phyloP scores from a whole-genome alignment of 30 jellyfish, hydroid and myxozoan species.

The Catostylus mosaicus region DNA sequence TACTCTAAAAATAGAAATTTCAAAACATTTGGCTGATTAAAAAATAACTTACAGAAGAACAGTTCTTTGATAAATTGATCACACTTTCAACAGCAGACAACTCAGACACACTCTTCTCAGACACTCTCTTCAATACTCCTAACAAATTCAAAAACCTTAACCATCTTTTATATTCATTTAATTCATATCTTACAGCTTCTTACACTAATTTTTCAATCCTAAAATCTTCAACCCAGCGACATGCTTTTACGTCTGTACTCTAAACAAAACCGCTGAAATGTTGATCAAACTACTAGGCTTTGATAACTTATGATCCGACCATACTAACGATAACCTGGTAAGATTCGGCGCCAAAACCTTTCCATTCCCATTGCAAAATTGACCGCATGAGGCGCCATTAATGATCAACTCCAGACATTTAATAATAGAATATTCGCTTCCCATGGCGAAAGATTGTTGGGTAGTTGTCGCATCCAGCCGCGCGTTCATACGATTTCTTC shows the following conservation, averaged over 20 bases:
- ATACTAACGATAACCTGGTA: conserved; percentile 36
- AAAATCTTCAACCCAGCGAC: too few species aligned
- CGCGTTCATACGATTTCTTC: background rate
- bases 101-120: too few species aligned
- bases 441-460: conserved; percentile 52
- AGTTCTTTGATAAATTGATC: too few species aligned
- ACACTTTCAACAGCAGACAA: too few species aligned
- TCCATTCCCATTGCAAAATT: conserved; percentile 35
- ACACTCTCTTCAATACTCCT: too few species aligned
- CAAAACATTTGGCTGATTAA: too few species aligned
- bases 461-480: conserved; percentile 47
- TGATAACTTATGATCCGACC: conserved; percentile 14
- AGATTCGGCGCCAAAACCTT: conserved; percentile 51
- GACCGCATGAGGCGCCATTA: conserved; percentile 64
- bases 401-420: conserved; percentile 36
- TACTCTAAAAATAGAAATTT: too few species aligned
- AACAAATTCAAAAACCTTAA: too few species aligned
- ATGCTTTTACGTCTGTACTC: background rate
- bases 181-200: too few species aligned
- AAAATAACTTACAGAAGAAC: too few species aligned
- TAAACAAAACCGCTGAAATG: conserved; percentile 2
- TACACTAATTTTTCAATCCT: too few species aligned
- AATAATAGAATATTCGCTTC: conserved; percentile 12
- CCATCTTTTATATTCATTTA: too few species aligned
- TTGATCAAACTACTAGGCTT: background rate